Percentiles rank a stretch among this genome's conserved stretches.
Conservation (phyloP, 2,888 invertebrate species). For the Uropetala carovei region DNA sequence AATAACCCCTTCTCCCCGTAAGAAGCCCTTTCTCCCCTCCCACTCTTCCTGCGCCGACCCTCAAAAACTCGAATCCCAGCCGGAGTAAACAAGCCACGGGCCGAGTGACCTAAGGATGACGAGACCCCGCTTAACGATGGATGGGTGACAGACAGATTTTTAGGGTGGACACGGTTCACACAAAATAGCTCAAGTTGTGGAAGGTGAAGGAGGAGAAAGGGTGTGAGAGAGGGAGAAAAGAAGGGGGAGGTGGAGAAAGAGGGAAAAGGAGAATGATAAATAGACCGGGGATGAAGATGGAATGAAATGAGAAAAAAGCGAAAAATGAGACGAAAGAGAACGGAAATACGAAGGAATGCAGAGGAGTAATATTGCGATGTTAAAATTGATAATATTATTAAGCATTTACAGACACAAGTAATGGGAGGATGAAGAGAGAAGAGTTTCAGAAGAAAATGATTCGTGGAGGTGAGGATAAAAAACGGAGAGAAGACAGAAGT, state of each 20-base stretch:
- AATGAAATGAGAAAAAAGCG: neutral
- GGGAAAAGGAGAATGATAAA: neutral
- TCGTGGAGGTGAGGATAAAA: no score
- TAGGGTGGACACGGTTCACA: constrained; percentile 59
- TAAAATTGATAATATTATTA: no score
- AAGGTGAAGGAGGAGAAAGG: neutral
- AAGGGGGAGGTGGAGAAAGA: neutral
- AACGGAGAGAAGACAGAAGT: no score
- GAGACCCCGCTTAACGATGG: constrained; percentile 59
- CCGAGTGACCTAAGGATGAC: constrained; percentile 58
- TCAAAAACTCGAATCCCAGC: constrained; percentile 6
- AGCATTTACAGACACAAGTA: no score
- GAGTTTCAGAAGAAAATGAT: no score
- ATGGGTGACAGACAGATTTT: constrained; percentile 62
- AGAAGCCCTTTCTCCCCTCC: neutral
- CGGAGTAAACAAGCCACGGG: constrained; percentile 36
- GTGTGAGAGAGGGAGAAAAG: neutral
- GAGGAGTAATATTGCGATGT: no score
- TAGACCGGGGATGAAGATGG: neutral
- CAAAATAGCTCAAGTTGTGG: constrained; percentile 6
- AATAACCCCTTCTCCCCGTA: neutral
- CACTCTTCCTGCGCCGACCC: neutral
- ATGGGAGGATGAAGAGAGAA: no score
- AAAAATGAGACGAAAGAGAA: neutral
- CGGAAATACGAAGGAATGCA: no score